Conservation (phyloP, 2,797 vertebrate genomes). For the Dendrocincla fuliginosa region DNA sequence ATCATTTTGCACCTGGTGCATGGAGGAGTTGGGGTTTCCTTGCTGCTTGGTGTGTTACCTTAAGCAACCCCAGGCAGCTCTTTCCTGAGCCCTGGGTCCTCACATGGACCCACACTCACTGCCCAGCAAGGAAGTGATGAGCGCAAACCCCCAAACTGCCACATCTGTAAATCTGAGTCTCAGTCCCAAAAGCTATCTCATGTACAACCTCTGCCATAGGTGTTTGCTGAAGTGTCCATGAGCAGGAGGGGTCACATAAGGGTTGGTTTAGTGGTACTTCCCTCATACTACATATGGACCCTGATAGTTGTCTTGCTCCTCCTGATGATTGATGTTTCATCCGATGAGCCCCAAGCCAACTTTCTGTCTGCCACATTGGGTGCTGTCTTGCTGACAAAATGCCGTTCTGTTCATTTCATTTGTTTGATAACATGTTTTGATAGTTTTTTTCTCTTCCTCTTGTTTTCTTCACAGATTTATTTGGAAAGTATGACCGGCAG, state of each 20-base stretch:
- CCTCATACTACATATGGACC: not conserved
- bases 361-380: not conserved
- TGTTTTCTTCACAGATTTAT: constrained; percentile 60
- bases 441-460: not conserved
- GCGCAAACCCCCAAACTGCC: not conserved
- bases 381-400: not conserved
- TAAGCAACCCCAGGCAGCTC: not conserved
- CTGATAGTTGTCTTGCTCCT: not conserved
- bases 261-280: not conserved
- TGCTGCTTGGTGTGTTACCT: not conserved
- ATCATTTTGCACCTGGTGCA: rapidly evolving
- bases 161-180: not conserved
- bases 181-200: not conserved
- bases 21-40: not conserved
- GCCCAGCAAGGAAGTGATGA: not conserved
- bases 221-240: not conserved
- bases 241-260: not conserved
- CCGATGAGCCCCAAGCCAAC: not conserved
- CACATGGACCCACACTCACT: not conserved
- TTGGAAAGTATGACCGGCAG: not conserved
- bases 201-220: not conserved
- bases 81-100: not conserved
- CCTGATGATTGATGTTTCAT: not conserved
- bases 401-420: not conserved
- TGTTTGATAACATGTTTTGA: constrained; percentile 5